phyloP scores from a whole-genome alignment of 2,113 vertebrate genomes.

The Scatophagus argus region DNA sequence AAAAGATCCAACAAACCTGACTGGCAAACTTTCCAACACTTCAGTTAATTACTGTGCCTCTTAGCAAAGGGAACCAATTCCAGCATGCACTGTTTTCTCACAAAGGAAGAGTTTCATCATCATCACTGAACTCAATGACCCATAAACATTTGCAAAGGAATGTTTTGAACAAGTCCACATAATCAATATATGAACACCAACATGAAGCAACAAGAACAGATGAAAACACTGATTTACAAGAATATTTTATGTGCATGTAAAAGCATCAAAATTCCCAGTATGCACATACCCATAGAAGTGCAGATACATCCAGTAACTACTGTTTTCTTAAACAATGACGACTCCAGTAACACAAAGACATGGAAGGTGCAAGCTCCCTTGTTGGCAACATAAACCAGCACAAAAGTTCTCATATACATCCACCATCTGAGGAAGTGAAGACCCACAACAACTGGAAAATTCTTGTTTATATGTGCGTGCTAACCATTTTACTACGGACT shows the following conservation, averaged over 20 bases:
- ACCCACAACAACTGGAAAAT: too few relatives aligned
- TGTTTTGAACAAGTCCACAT: not conserved
- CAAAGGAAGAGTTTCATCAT: conserved; percentile 30
- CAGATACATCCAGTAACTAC: too few relatives aligned
- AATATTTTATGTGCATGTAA: not conserved
- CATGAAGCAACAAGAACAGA: not conserved
- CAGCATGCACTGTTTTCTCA: conserved; percentile 27
- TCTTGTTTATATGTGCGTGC: too few relatives aligned
- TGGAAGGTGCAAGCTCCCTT: too few relatives aligned
- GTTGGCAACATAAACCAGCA: too few relatives aligned
- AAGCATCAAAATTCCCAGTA: not conserved
- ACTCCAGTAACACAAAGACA: too few relatives aligned
- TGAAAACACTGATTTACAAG: not conserved
- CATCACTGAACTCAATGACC: conserved; percentile 35
- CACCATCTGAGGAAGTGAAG: too few relatives aligned
- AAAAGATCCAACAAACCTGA: not conserved
- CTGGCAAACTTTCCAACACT: not conserved
- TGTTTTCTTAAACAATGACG: too few relatives aligned
- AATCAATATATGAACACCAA: not conserved
- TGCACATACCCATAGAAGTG: too few relatives aligned
- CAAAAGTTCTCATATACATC: too few relatives aligned
- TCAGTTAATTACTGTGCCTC: conserved; percentile 1
- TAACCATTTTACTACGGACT: too few relatives aligned
- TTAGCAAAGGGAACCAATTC: conserved; percentile 24
- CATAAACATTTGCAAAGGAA: conserved; percentile 12